phyloP scores from a whole-genome alignment of 2,797 vertebrate genomes.

The Arrhamphus sclerolepis region DNA sequence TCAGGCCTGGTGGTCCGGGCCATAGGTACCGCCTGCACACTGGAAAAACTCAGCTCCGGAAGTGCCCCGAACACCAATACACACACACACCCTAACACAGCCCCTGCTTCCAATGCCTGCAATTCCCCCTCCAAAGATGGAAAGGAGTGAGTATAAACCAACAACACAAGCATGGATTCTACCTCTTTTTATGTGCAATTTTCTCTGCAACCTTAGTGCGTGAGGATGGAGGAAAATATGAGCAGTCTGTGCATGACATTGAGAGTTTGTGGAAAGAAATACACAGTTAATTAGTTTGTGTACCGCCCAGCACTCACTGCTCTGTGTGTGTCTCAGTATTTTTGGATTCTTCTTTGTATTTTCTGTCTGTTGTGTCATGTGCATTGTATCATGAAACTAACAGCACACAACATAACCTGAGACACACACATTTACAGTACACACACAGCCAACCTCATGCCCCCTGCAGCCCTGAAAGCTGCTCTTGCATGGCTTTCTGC shows the following conservation, averaged over 20 bases:
- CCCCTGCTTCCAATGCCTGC: slow-evolving; percentile 83
- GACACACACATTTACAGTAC: slow-evolving; percentile 72
- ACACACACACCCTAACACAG: slow-evolving; percentile 71
- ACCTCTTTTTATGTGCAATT: slow-evolving; percentile 37
- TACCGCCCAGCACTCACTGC: slow-evolving; percentile 26
- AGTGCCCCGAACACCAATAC: slow-evolving; percentile 75
- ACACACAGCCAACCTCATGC: slow-evolving; percentile 55
- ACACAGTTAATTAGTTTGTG: slow-evolving; percentile 28
- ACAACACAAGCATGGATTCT: slow-evolving; percentile 59
- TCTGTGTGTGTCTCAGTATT: slow-evolving; percentile 71
- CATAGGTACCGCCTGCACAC: slow-evolving; percentile 96
- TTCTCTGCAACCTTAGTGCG: slow-evolving; percentile 38
- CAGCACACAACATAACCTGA: slow-evolving; percentile 67
- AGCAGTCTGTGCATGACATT: slow-evolving; percentile 53
- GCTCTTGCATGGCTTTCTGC: slow-evolving; percentile 61
- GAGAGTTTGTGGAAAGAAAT: slow-evolving; percentile 32
- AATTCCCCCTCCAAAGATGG: slow-evolving; percentile 96
- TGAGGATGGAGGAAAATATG: slow-evolving; percentile 38
- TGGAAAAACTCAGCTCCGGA: slow-evolving; percentile 92
- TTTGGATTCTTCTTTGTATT: slow-evolving; percentile 32
- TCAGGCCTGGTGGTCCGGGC: slow-evolving; percentile 96
- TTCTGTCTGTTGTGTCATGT: slow-evolving; percentile 42
- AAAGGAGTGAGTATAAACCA: slow-evolving; percentile 95
- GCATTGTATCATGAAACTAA: slow-evolving; percentile 54
- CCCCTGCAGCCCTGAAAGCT: slow-evolving; percentile 30